phyloP scores from a whole-genome alignment of 2,797 vertebrate species.

The Neosilurus mollespiculum region DNA sequence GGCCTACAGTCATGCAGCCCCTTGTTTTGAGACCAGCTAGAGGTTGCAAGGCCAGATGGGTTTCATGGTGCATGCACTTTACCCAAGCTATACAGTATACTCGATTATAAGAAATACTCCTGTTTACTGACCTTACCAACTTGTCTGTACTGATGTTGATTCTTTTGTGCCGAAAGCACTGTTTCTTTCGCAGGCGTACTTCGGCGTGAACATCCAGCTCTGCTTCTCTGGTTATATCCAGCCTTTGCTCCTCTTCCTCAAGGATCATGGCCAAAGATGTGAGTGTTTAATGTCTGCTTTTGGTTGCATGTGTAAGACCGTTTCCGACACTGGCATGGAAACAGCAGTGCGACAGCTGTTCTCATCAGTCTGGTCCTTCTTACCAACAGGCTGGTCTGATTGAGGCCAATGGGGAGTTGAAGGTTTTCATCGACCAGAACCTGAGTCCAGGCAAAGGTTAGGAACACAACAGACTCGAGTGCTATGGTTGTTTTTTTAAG shows the following conservation, averaged over 20 bases:
- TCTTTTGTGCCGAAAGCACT: conserved; percentile 30
- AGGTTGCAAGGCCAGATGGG: conserved; percentile 23
- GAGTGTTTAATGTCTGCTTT: conserved; percentile 56
- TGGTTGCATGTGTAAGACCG: neutral
- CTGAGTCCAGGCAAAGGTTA: conserved; percentile 98
- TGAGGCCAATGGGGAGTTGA: conserved; percentile 99
- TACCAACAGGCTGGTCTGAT: conserved; percentile 88
- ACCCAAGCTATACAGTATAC: neutral
- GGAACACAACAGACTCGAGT: conserved; percentile 30
- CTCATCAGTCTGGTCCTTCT: conserved; percentile 30
- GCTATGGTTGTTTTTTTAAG: neutral
- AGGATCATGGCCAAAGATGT: conserved; percentile 85
- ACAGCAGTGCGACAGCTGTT: neutral
- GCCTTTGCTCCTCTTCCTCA: conserved; percentile 68
- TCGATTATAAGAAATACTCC: neutral
- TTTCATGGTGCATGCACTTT: neutral
- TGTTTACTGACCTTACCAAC: neutral
- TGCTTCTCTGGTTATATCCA: conserved; percentile 61
- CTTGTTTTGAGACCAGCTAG: conserved; percentile 5
- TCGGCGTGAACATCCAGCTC: conserved; percentile 51
- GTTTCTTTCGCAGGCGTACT: conserved; percentile 62
- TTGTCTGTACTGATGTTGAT: conserved; percentile 24
- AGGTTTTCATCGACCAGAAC: conserved; percentile 99
- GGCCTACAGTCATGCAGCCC: conserved; percentile 37
- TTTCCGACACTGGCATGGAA: neutral